phyloP scores from a whole-genome alignment of 2,888 invertebrate genomes.

The Torymus tubicola region DNA sequence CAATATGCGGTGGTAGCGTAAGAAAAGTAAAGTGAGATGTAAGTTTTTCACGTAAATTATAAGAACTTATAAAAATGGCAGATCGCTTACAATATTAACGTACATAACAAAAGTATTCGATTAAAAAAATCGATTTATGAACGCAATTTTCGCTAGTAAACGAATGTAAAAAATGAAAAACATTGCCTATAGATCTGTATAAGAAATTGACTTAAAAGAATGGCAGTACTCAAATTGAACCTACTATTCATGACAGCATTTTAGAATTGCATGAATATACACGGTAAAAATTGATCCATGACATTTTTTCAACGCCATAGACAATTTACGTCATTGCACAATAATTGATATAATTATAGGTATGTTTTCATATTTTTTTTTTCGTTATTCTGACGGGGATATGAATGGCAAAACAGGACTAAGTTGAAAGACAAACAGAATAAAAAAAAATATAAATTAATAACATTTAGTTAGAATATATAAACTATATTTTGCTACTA shows the following conservation, averaged over 20 bases:
- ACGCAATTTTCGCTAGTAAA: background rate
- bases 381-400: slow-evolving; percentile 23
- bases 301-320: background rate
- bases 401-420: slow-evolving; percentile 54
- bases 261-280: no score
- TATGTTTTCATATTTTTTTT: slow-evolving; percentile 26
- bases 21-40: slow-evolving; percentile 33
- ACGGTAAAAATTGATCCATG: no score
- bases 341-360: slow-evolving; percentile 39
- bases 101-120: slow-evolving; percentile 40
- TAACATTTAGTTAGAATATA: slow-evolving; percentile 38
- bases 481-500: slow-evolving; percentile 34
- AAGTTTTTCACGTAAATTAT: slow-evolving; percentile 34
- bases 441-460: slow-evolving; percentile 35
- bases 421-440: slow-evolving; percentile 33
- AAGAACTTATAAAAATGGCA: slow-evolving; percentile 25
- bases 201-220: no score
- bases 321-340: slow-evolving; percentile 49
- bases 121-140: slow-evolving; percentile 27
- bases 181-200: no score
- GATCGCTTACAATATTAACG: slow-evolving; percentile 32
- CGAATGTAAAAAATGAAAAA: slow-evolving; percentile 25
- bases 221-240: no score
- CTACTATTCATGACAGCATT: no score
- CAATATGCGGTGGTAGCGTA: slow-evolving; percentile 31